Evolutionary conservation across 2,797 vertebrate genomes (phyloP).

Genomic region (Pipistrellus pipistrellus): DNA sequence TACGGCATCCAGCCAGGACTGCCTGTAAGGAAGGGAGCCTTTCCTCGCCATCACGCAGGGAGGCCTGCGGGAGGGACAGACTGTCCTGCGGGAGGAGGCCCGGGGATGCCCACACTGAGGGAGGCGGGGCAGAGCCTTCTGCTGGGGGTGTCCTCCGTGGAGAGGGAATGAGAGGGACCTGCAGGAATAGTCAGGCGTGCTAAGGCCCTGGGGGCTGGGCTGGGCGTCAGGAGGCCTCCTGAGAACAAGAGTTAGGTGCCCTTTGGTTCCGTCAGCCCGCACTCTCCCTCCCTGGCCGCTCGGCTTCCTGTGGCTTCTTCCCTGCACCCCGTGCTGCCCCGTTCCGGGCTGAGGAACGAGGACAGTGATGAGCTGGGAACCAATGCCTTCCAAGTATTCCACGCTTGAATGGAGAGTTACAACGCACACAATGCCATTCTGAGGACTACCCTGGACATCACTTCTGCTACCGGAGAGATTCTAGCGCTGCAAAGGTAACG

Average conservation of each 20-base stretch:
- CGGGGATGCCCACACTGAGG: rapidly evolving
- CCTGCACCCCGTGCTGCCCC: neutral
- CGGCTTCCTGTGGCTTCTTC: no score
- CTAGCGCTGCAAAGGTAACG: neutral
- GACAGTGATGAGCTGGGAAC: neutral
- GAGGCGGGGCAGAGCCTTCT: neutral
- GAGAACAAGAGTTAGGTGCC: neutral
- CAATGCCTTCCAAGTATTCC: neutral
- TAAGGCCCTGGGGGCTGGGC: neutral
- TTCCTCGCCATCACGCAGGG: rapidly evolving
- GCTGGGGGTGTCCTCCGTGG: neutral
- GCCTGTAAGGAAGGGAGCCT: neutral
- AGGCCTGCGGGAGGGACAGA: no score
- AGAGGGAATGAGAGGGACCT: neutral
- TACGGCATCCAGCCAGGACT: rapidly evolving
- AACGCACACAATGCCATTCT: neutral
- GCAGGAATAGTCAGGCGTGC: neutral
- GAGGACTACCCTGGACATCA: neutral
- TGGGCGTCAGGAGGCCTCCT: rapidly evolving
- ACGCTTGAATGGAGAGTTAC: neutral
- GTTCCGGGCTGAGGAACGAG: neutral
- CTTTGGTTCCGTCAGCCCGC: rapidly evolving
- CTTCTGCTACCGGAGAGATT: neutral
- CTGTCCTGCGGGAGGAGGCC: no score
- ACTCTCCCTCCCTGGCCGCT: rapidly evolving